Base-by-base conservation (phyloP, 2,797 vertebrate species). In the Labeo calbasu region DNA sequence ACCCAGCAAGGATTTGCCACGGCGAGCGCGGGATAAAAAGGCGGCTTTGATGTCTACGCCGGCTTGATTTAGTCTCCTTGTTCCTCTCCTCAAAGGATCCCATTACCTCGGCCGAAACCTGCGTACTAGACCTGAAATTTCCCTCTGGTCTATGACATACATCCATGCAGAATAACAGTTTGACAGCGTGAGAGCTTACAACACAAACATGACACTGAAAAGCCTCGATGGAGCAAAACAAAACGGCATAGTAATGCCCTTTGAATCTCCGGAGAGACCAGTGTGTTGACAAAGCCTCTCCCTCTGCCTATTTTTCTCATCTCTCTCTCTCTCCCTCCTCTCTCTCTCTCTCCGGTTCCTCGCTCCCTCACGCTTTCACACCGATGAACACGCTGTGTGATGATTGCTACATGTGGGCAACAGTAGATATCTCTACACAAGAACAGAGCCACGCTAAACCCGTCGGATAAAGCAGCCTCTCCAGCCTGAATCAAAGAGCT, bases 391-490 rank as follows among this genome's bases (percentile, higher is more conserved):
- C 86, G 88, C 90, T 53, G 91, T 87, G 84, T 90, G 79, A 77
- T 85, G 81, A 92, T 91, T 94, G 92, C 92, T 91, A 92, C 93
- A 93, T 91, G 79, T 92, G 92, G 91, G 91, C 91, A 93, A 91
- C 89, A 90, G 82, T 82, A 93, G 90, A 93, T 89, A 89, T 89
- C 92, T 90, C 87, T 86, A 86, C 87, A 87, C 86, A 87, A 76
- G 85, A 91, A 90, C 72, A 82, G 46, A 77, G 71, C 83, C 53
- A 68, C 77, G 82, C 66, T 77, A 66, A 48, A 81, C 79, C 55
- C 21, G 28, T 84, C 40, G 81, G 79, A 77, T 73, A 81, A 81
- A 63, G 53, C 51, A 25, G 63, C 43, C 5, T 66, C 59, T 85
- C 81, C 85, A 86, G 79, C 83, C 61, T 21, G 40, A 82, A 77